Base-by-base conservation (phyloP, 2,888 invertebrate genomes). In the Volucella inflata region DNA sequence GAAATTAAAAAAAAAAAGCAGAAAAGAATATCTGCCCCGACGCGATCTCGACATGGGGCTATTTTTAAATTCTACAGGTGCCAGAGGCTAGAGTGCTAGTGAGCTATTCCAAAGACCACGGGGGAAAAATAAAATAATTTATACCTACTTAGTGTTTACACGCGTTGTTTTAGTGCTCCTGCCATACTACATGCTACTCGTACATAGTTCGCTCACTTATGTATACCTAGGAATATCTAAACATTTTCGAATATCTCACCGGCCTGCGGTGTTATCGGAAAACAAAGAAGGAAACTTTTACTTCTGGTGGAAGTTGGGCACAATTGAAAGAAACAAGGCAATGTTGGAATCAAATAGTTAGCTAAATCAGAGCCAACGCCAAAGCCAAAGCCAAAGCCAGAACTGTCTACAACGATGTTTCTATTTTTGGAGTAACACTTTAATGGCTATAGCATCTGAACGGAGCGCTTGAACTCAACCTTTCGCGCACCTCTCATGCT, bases 11-110 rank as follows among this genome's bases (percentile, higher is more conserved):
- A 51, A 46, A 42, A 38, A 64, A 42, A 68, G 53, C 36, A 53
- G 46, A 50, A 72, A 9, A 65, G 51, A 71, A 72, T 79, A 65
- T 59, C 14, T 67, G 12, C 21, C 46, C 42, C 48, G 64, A 50
- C 21, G 42, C 36, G 16, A 46, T 70, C 75, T 80, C 75, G 75
- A 79, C 84, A 80, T 80, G 84, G 74, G 81, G 55, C 76, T 85
- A 81, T 85, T 81, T 81, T 85, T 85, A 72, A 85, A 68, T 81
- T 81, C 72, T 85, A 81, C 85, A 85, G 85, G 85, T 85, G 85
- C 85, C 81, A 77, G 60, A 68, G 70, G 77, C 80, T 62, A 62
- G 44, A 74, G 81, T 68, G 60, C 80, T 80, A 12, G 30, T 71
- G 64, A 78, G 65, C 64, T 50, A 77, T 72, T 77, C 72, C 16